These are phyloP conservation scores for Nymphalis io DNA, from an alignment of 1,140 invertebrate species.

Conservation along the genomic window DNA sequence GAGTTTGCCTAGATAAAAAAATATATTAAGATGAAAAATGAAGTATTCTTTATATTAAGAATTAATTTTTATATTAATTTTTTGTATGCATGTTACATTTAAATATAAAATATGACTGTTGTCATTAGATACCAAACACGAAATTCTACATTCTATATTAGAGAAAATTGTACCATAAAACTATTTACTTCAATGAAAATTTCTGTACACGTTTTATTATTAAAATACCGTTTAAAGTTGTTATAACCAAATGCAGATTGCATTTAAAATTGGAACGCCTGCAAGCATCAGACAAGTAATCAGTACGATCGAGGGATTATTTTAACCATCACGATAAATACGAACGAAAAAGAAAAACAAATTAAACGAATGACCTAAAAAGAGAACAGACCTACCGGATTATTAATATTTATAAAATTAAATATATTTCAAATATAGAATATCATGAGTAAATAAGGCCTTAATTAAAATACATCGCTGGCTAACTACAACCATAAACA, in stretches of 20 bases:
- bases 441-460: background rate
- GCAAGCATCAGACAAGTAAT: too few species aligned
- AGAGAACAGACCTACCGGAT: background rate
- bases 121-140: too few species aligned
- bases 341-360: background rate
- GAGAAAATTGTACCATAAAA: too few species aligned
- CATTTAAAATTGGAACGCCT: too few species aligned
- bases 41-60: background rate
- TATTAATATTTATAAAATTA: background rate
- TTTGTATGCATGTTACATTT: background rate
- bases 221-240: too few species aligned
- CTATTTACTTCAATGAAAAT: too few species aligned
- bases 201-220: too few species aligned
- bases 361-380: background rate
- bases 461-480: slow-evolving; percentile 12
- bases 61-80: background rate
- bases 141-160: too few species aligned
- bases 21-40: background rate
- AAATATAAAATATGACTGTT: too few species aligned
- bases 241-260: too few species aligned
- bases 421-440: background rate
- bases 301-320: background rate
- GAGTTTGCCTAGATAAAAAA: slow-evolving; percentile 1
- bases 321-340: background rate
- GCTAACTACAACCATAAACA: slow-evolving; percentile 14